Evolutionary conservation across 2,888 invertebrate genomes (phyloP).

Genomic region (Pseudoips prasinana): DNA sequence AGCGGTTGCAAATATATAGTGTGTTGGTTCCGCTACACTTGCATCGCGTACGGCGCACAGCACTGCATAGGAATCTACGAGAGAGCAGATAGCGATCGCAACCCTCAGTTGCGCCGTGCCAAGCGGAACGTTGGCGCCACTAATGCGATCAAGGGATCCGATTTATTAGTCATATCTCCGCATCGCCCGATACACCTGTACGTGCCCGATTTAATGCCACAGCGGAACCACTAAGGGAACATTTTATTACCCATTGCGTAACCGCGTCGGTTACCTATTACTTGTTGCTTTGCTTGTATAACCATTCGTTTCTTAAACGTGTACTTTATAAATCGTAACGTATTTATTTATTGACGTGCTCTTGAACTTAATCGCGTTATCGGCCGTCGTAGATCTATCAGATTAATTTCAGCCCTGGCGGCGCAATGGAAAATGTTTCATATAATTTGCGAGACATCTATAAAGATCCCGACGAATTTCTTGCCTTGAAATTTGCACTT

Average conservation of each 20-base stretch:
- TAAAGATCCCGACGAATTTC: slow-evolving; percentile 47
- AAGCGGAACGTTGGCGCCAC: slow-evolving; percentile 70
- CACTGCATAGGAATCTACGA: slow-evolving; percentile 28
- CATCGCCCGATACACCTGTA: slow-evolving; percentile 64
- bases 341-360: slow-evolving; percentile 52
- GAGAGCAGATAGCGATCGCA: slow-evolving; percentile 45
- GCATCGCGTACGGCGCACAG: slow-evolving; percentile 13
- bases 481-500: slow-evolving; percentile 62
- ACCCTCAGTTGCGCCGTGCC: slow-evolving; percentile 32
- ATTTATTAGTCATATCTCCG: slow-evolving; percentile 68
- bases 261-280: slow-evolving; percentile 49
- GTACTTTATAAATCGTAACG: slow-evolving; percentile 45
- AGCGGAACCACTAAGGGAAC: slow-evolving; percentile 48
- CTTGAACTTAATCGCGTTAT: slow-evolving; percentile 67
- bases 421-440: slow-evolving; percentile 24
- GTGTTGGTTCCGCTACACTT: slow-evolving; percentile 25
- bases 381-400: slow-evolving; percentile 41
- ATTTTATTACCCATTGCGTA: slow-evolving; percentile 54
- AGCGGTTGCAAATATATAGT: slow-evolving; percentile 20
- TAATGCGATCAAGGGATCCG: slow-evolving; percentile 62
- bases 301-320: slow-evolving; percentile 49
- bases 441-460: slow-evolving; percentile 25
- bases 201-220: slow-evolving; percentile 54
- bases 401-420: slow-evolving; percentile 49
- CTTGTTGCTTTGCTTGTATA: slow-evolving; percentile 49